Percentiles rank a stretch among this genome's conserved stretches.
These are phyloP conservation scores for Gadopsis bispinosus DNA, from an alignment of 2,797 vertebrate species.

Conservation along the genomic window DNA sequence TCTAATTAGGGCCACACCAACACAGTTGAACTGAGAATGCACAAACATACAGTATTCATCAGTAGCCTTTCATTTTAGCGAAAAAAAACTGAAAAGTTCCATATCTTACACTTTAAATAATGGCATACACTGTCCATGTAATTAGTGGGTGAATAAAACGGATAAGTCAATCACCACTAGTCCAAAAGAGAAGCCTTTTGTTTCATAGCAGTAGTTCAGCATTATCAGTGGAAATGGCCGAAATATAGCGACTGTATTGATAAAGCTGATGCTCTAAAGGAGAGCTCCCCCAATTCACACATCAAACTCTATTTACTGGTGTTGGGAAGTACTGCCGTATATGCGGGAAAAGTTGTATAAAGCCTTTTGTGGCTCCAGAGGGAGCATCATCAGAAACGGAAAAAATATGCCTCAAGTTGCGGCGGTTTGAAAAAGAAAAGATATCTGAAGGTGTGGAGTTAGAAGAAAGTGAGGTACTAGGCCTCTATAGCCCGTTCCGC, in stretches of 20 bases:
- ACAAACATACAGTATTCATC: slow-evolving; percentile 36
- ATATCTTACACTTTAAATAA: slow-evolving; percentile 28
- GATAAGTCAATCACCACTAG: slow-evolving; percentile 2
- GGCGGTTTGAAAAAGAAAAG: neutral
- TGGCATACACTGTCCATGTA: neutral
- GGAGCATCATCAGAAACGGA: neutral
- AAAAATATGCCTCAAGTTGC: neutral
- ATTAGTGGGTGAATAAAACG: slow-evolving; percentile 26
- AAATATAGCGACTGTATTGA: neutral
- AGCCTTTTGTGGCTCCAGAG: neutral
- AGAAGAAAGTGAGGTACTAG: neutral
- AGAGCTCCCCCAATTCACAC: neutral
- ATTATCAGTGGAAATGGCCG: neutral
- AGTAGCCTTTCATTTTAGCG: slow-evolving; percentile 27
- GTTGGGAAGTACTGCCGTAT: neutral
- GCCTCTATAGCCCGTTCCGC: neutral
- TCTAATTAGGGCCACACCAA: slow-evolving; percentile 32
- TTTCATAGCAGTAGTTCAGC: neutral
- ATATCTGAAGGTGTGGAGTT: neutral
- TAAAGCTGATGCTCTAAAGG: neutral
- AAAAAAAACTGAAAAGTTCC: slow-evolving; percentile 29
- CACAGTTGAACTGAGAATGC: slow-evolving; percentile 33
- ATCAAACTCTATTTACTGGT: neutral
- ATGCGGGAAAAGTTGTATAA: neutral
- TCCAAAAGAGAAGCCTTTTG: slow-evolving; percentile 2